Conservation (phyloP, 2,113 vertebrate genomes). For the Pontoporia blainvillei region DNA sequence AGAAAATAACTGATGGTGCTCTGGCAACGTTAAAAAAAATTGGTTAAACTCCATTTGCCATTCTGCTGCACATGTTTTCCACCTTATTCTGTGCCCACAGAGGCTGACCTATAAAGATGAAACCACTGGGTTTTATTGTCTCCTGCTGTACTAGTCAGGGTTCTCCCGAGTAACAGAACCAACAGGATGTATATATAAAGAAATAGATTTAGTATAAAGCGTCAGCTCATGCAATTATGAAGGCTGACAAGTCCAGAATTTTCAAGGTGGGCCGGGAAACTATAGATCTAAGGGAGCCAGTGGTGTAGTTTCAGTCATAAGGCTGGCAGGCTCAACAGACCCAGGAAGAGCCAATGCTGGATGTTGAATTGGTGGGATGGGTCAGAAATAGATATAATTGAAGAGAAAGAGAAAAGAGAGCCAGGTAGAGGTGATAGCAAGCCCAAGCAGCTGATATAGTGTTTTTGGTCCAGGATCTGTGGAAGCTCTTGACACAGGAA, state of each 20-base stretch:
- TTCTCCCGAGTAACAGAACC: neutral
- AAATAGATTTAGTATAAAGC: neutral
- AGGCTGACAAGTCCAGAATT: neutral
- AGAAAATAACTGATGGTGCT: neutral
- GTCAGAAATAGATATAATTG: neutral
- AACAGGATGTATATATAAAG: neutral
- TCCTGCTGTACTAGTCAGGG: neutral
- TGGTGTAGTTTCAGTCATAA: neutral
- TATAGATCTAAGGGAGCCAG: neutral
- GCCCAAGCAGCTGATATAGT: neutral
- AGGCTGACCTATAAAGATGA: neutral
- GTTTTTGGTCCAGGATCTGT: neutral
- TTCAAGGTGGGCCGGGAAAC: neutral
- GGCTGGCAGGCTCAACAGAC: no score
- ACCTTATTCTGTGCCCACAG: neutral
- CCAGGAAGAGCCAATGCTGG: neutral
- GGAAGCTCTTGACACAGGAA: neutral
- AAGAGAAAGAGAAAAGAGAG: neutral
- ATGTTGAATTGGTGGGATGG: neutral
- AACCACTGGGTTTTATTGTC: neutral
- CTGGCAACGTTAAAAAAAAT: neutral
- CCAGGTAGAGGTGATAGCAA: neutral
- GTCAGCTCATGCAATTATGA: neutral
- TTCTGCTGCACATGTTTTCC: neutral
- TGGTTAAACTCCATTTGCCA: neutral